phyloP scores from a whole-genome alignment of 2,113 vertebrate species.

The Sapajus apella region DNA sequence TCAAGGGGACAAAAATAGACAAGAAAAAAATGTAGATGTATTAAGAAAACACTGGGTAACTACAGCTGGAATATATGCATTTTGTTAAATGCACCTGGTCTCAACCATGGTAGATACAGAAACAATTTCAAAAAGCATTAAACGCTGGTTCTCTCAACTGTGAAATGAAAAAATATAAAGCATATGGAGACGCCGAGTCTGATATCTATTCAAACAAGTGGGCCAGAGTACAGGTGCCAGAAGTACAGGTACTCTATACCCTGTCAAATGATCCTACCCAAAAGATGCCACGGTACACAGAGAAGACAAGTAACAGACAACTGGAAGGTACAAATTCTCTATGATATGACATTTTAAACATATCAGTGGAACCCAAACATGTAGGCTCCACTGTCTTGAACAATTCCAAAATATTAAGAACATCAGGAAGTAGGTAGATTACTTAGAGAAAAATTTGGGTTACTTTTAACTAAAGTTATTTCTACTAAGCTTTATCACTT shows the following conservation, averaged over 20 bases:
- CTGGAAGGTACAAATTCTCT: neutral
- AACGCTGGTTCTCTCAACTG: neutral
- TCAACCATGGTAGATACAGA: conserved; percentile 16
- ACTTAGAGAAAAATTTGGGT: conserved; percentile 20
- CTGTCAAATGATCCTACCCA: neutral
- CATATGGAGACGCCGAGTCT: neutral
- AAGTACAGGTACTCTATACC: neutral
- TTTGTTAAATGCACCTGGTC: conserved; percentile 32
- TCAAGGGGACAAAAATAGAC: neutral
- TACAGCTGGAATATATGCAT: neutral
- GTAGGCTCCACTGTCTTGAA: conserved; percentile 21
- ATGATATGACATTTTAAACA: neutral
- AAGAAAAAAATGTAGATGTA: neutral
- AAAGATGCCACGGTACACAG: neutral
- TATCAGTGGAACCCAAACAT: neutral
- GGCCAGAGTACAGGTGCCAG: neutral
- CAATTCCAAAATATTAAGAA: conserved; percentile 49
- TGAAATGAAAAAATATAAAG: conserved; percentile 40
- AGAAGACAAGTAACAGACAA: neutral
- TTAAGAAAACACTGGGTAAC: neutral
- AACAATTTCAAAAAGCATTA: neutral
- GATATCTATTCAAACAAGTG: neutral
- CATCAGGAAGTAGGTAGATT: neutral
- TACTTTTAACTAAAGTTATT: conserved; percentile 45
- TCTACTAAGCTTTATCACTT: neutral